phyloP scores from a whole-genome alignment of 2,113 vertebrate species.

The Clinocottus analis region DNA sequence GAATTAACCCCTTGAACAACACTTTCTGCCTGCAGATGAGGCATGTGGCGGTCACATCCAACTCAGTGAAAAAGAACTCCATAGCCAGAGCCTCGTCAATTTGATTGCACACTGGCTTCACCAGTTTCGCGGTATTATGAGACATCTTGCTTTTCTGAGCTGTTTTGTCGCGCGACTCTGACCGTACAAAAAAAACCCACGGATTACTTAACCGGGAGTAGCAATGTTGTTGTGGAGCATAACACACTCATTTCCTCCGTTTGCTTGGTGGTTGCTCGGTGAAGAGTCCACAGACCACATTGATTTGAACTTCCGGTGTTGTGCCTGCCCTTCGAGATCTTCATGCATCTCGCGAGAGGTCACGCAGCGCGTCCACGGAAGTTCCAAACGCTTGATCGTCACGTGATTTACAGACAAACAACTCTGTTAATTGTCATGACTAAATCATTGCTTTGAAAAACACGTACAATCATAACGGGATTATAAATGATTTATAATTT shows the following conservation, averaged over 20 bases:
- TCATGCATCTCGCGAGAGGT: background rate
- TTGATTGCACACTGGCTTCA: background rate
- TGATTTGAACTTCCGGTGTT: background rate
- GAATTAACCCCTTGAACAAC: background rate
- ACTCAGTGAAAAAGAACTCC: background rate
- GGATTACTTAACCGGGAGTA: background rate
- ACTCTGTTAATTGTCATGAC: background rate
- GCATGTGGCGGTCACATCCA: background rate
- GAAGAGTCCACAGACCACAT: background rate
- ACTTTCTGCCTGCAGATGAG: conserved; percentile 12
- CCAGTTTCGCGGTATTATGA: no score
- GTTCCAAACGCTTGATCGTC: background rate
- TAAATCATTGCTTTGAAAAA: background rate
- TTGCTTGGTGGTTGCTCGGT: background rate
- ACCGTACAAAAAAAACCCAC: background rate
- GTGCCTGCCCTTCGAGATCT: background rate
- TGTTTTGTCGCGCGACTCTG: background rate
- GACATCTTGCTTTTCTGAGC: background rate
- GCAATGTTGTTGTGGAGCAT: background rate
- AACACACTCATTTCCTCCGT: no score
- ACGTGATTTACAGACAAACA: background rate
- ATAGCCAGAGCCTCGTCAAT: background rate
- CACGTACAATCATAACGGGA: no score
- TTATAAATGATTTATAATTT: no score
- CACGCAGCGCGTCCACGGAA: background rate